A percentile compares a stretch with the other conserved stretches of the same genome.
Evolutionary conservation across 64 coral and sea anemone species (phyloP).

Genomic region (Porites lutea): DNA sequence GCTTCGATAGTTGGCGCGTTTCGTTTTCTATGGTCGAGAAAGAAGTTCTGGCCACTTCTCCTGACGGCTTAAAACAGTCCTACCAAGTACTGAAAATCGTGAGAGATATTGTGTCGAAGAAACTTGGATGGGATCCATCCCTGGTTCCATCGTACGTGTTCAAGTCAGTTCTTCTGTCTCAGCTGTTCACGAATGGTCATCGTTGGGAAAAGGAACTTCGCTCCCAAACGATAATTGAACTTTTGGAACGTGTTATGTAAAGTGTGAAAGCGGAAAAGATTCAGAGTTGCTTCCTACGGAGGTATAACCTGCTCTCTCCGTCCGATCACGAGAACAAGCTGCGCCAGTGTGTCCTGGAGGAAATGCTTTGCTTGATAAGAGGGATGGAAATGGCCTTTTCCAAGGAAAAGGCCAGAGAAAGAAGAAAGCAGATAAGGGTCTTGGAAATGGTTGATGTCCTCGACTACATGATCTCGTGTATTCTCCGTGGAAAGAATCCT

Average conservation of each 20-base stretch:
- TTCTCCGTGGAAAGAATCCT: background rate
- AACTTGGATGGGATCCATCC: background rate
- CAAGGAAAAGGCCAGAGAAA: background rate
- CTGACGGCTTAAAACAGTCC: constrained; percentile 10
- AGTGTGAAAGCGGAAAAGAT: background rate
- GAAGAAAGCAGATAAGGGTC: background rate
- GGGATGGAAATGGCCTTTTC: background rate
- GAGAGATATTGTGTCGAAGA: constrained; percentile 2
- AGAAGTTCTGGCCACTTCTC: constrained; percentile 38
- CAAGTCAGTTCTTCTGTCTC: constrained; percentile 6
- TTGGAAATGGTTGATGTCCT: constrained; percentile 18
- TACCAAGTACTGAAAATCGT: constrained; percentile 39
- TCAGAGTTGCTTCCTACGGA: constrained; percentile 1
- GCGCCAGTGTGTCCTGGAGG: constrained; percentile 18
- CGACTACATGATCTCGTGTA: constrained; percentile 5
- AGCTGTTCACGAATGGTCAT: background rate
- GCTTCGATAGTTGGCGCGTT: constrained; percentile 36
- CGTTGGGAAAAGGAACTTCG: constrained; percentile 1
- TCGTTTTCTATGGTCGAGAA: constrained; percentile 42
- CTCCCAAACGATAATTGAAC: background rate
- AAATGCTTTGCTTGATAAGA: constrained; percentile 15
- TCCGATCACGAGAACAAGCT: constrained; percentile 10
- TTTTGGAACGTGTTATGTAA: background rate
- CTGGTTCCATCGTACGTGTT: constrained; percentile 44
- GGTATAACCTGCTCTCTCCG: background rate